phyloP scores from a whole-genome alignment of 2,888 invertebrate species.

The Zygothrica quintamaculata region DNA sequence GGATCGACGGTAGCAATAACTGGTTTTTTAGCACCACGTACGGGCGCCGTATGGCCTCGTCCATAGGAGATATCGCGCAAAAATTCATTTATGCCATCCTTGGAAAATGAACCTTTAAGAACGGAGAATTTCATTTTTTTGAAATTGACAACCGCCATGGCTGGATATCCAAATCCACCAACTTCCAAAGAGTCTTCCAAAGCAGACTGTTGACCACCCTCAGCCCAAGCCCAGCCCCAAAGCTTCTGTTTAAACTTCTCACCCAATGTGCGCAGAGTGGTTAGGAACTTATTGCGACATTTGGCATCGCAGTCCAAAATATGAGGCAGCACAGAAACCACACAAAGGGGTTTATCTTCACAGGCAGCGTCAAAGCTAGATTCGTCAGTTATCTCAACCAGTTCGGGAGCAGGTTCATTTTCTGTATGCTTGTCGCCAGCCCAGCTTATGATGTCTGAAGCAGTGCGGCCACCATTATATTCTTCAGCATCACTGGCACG shows the following conservation, averaged over 20 bases:
- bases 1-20: slow-evolving; percentile 88
- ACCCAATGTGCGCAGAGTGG: slow-evolving; percentile 89
- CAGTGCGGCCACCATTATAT: slow-evolving; percentile 96
- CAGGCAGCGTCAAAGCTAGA: slow-evolving; percentile 90
- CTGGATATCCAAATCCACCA: slow-evolving; percentile 99
- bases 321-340: slow-evolving; percentile 96
- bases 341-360: slow-evolving; percentile 94
- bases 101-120: slow-evolving; percentile 96
- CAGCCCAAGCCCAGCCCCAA: slow-evolving; percentile 99
- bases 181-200: slow-evolving; percentile 96
- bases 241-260: slow-evolving; percentile 97
- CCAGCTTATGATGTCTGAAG: slow-evolving; percentile 95
- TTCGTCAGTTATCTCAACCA: slow-evolving; percentile 88
- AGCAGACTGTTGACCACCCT: slow-evolving; percentile 93
- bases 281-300: slow-evolving; percentile 94
- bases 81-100: slow-evolving; percentile 98
- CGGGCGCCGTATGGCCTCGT: slow-evolving; percentile 94
- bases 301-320: slow-evolving; percentile 97
- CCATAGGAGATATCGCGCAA: slow-evolving; percentile 96
- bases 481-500: slow-evolving; percentile 90
- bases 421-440: slow-evolving; percentile 94
- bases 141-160: slow-evolving; percentile 97
- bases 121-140: slow-evolving; percentile 98
- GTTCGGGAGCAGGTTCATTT: slow-evolving; percentile 95
- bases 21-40: slow-evolving; percentile 93